Evolutionary conservation across 2,113 vertebrate species (phyloP).

Genomic region (Corythaeola cristata): DNA sequence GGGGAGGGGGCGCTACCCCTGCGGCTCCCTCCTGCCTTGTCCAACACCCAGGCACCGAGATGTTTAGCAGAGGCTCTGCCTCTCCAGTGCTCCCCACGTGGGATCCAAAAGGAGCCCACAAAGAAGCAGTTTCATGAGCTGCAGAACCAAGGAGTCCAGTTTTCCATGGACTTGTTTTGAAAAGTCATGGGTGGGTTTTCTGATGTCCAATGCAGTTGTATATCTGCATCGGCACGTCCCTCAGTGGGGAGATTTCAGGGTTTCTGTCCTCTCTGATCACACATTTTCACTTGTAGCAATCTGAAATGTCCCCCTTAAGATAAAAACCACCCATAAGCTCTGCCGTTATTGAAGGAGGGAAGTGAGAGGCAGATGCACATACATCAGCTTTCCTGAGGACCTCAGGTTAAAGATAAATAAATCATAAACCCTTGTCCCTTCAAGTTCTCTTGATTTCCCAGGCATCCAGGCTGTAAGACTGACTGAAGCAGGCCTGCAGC

Average conservation of each 20-base stretch:
- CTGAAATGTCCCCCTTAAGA: neutral
- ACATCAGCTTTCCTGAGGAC: neutral
- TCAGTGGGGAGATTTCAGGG: neutral
- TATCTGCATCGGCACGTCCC: neutral
- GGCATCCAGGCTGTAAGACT: neutral
- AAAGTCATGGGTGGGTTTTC: neutral
- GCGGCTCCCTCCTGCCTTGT: accelerated
- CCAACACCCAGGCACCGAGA: accelerated
- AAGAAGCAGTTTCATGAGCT: neutral
- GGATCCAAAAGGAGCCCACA: neutral
- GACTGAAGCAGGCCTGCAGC: neutral
- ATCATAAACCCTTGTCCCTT: neutral
- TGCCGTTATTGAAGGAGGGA: neutral
- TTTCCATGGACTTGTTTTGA: accelerated
- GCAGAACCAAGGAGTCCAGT: neutral
- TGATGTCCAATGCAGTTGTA: neutral
- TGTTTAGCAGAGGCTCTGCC: neutral
- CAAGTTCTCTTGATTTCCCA: neutral
- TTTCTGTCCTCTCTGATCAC: neutral
- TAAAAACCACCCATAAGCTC: neutral
- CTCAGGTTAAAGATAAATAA: constrained; percentile 10
- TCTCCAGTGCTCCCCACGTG: accelerated
- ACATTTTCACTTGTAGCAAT: neutral
- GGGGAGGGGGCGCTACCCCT: accelerated
- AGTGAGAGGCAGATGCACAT: neutral